Evolutionary conservation across 1,140 invertebrate species (phyloP), one percentile per base, ranked within the genome.

Genomic region (Aphelenchoides fujianensis): DNA sequence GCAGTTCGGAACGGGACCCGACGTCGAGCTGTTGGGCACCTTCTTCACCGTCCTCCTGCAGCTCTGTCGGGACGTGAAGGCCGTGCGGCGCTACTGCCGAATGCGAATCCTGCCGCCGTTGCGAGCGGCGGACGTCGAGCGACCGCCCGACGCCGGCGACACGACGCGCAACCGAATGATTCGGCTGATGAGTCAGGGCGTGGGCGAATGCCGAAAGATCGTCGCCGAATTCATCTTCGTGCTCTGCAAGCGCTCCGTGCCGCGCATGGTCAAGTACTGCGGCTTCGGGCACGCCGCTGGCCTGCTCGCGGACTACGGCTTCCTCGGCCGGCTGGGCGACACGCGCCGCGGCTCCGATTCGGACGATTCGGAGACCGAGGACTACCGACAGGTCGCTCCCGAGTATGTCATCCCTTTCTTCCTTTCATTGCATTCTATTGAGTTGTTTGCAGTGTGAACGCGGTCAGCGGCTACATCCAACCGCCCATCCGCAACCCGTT

Each of bases 211-310:
- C 0, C 89, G 91, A 61, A 90, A 95, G 80, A 81, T 96, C 27
- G 89, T 90, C 23, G 92, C 94, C 1, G 92, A 96, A 84, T 90
- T 98, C 74, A 85, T 98, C 0, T 98, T 97, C 83, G 89, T 97
- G 31, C 87, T 98, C n/a, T 98, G 96, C 86, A 98, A 98, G 87
- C 92, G 97, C 87, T 97, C 92, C 87, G 92, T 91, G 92, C 83
- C 83, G 19, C 88, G 95, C 52, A 91, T 98, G 89, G 91, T 98
- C 54, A 98, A 98, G 85, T 98, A 98, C 84, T 96, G 94, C 2
- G 97, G 97, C 2, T 99, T 96, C 86, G 97, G 97, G 1, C 98
- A 99, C 87, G 93, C 95, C 35, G 95, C 96, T 19, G 96, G 96
- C 0, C 89, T 98, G 74, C 90, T 99, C 73, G 95, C 96, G 1